Evolutionary conservation across 2,113 vertebrate genomes (phyloP).

Genomic region (Ariopsis seemanni): DNA sequence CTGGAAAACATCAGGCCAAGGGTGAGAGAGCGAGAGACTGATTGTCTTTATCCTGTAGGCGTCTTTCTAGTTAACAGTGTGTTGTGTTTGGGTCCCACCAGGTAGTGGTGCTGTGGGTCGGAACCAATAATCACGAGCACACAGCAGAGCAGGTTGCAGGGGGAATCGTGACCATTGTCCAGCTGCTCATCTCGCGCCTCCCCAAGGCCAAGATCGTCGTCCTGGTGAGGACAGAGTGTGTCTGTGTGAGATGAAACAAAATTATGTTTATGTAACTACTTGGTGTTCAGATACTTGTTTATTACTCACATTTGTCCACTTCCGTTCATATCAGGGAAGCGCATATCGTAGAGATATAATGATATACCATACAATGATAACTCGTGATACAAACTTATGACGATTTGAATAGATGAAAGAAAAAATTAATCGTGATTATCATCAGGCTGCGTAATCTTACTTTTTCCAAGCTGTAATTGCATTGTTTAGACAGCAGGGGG

Average conservation of each 20-base stretch:
- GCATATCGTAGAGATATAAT: too few relatives aligned
- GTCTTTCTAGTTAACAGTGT: not conserved
- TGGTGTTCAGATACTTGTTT: not conserved
- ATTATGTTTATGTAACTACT: not conserved
- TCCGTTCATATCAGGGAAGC: too few relatives aligned
- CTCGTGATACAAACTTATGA: too few relatives aligned
- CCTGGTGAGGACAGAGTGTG: conserved; percentile 74
- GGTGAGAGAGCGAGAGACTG: conserved; percentile 65
- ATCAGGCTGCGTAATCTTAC: too few relatives aligned
- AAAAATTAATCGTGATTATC: too few relatives aligned
- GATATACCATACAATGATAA: too few relatives aligned
- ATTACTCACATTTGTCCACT: not conserved
- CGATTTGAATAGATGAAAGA: too few relatives aligned
- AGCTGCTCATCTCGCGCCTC: conserved; percentile 82
- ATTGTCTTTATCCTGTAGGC: not conserved
- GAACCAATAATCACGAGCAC: conserved; percentile 94
- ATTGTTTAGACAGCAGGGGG: too few relatives aligned
- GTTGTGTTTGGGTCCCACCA: conserved; percentile 57
- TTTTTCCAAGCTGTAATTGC: too few relatives aligned
- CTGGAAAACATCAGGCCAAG: conserved; percentile 96
- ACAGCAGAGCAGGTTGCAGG: conserved; percentile 92
- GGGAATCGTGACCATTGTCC: conserved; percentile 87
- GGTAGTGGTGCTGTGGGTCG: conserved; percentile 96
- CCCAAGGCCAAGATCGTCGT: conserved; percentile 92
- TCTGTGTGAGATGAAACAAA: not conserved